These are phyloP conservation scores for Listronotus bonariensis DNA, from an alignment of 1,140 invertebrate species.

Conservation along the genomic window DNA sequence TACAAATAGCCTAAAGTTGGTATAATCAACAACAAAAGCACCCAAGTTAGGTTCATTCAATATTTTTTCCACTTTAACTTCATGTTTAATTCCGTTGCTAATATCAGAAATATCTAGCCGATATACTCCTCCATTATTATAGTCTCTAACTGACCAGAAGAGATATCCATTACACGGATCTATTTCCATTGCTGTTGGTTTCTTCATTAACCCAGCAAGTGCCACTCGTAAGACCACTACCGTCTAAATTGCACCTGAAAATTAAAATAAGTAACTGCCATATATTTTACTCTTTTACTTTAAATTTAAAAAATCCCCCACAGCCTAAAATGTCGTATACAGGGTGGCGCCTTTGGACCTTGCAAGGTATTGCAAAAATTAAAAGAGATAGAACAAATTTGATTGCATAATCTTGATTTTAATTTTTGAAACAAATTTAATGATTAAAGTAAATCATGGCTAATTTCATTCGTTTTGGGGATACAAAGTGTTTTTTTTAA, in stretches of 20 bases:
- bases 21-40: slow-evolving; percentile 79
- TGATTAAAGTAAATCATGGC: no score
- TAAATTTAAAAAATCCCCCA: no score
- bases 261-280: background rate
- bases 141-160: slow-evolving; percentile 73
- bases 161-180: slow-evolving; percentile 92
- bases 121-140: slow-evolving; percentile 69
- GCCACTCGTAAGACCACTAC: slow-evolving; percentile 69
- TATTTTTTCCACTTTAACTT: slow-evolving; percentile 62
- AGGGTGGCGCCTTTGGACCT: no score
- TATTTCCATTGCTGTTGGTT: slow-evolving; percentile 79
- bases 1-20: slow-evolving; percentile 79
- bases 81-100: slow-evolving; percentile 67
- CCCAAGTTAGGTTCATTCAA: slow-evolving; percentile 65
- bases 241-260: slow-evolving; percentile 68
- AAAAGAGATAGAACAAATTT: no score
- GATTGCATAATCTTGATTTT: no score
- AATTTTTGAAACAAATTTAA: no score
- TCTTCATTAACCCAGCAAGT: slow-evolving; percentile 66
- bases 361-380: no score
- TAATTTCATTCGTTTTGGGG: no score
- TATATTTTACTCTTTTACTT: no score
- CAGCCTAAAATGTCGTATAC: no score
- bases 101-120: slow-evolving; percentile 77
- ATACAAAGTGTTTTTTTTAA: no score